phyloP scores from a whole-genome alignment of 1,140 invertebrate species.

The Drosophila simulans region DNA sequence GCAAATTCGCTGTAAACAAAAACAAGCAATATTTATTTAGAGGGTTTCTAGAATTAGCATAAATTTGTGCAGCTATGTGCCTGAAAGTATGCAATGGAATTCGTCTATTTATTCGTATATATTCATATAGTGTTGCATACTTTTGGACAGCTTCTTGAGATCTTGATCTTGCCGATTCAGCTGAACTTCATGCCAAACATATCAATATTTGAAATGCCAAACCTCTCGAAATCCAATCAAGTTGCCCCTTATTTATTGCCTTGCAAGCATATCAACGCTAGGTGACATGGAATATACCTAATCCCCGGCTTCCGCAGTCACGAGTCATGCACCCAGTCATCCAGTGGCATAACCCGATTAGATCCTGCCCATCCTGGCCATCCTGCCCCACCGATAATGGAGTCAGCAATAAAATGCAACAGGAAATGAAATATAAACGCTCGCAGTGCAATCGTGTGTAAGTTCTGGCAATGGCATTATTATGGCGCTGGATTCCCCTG shows the following conservation, averaged over 20 bases:
- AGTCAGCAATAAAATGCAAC: slow-evolving; percentile 55
- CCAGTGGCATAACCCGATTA: slow-evolving; percentile 21
- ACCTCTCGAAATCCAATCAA: neutral
- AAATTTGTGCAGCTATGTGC: too few species aligned
- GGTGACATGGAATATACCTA: slow-evolving; percentile 2
- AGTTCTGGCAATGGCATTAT: slow-evolving; percentile 51
- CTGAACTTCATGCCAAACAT: too few species aligned
- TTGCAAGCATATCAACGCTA: too few species aligned
- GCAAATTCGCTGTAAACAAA: neutral
- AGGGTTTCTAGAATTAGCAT: too few species aligned
- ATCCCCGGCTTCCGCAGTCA: slow-evolving; percentile 3
- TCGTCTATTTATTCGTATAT: too few species aligned
- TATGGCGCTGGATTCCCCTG: slow-evolving; percentile 32
- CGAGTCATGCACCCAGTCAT: neutral
- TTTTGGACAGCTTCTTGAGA: neutral
- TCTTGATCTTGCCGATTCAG: too few species aligned
- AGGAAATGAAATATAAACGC: slow-evolving; percentile 62
- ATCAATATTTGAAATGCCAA: neutral
- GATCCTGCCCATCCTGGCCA: neutral
- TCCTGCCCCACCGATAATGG: neutral
- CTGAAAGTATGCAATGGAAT: too few species aligned
- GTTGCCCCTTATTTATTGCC: neutral
- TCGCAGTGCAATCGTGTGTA: slow-evolving; percentile 48
- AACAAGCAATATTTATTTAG: too few species aligned
- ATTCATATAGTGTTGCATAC: too few species aligned